phyloP scores from a whole-genome alignment of 1,140 invertebrate genomes.

The Drosophila kohkoa region DNA sequence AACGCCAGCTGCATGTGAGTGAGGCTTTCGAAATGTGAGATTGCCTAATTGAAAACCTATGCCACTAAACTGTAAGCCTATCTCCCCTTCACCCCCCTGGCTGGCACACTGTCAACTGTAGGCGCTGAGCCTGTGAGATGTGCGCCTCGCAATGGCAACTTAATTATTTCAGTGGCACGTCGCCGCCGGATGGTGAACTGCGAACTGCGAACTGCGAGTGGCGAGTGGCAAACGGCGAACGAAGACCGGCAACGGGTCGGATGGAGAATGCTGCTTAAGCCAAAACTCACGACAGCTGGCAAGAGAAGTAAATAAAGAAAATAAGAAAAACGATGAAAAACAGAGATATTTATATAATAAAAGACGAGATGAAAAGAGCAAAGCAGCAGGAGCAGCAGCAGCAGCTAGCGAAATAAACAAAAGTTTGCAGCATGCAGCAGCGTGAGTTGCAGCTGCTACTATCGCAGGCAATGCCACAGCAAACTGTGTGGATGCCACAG shows the following conservation, averaged over 20 bases:
- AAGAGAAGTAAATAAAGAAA: constrained; percentile 49
- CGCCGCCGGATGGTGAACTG: constrained; percentile 50
- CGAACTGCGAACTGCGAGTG: constrained; percentile 23
- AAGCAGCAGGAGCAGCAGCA: constrained; percentile 6
- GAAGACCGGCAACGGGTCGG: background rate
- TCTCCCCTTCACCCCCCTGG: background rate
- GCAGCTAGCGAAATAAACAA: constrained; percentile 66
- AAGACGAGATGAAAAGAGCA: constrained; percentile 22
- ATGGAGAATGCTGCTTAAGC: constrained; percentile 57
- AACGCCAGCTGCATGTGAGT: constrained; percentile 48
- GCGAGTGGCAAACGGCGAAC: too few species aligned
- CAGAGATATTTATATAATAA: constrained; percentile 5
- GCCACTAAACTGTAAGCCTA: constrained; percentile 63
- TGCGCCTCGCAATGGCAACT: constrained; percentile 60
- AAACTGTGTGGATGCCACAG: background rate
- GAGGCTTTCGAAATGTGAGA: background rate
- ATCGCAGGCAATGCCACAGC: background rate
- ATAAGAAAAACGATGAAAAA: constrained; percentile 4
- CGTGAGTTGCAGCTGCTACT: constrained; percentile 22
- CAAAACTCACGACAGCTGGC: constrained; percentile 73
- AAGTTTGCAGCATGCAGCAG: constrained; percentile 58
- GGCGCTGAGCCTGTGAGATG: constrained; percentile 16
- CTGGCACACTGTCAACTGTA: background rate
- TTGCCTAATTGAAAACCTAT: constrained; percentile 74
- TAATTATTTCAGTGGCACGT: constrained; percentile 80